Base-by-base conservation (phyloP, 2,888 invertebrate genomes). In the Caradrina clavipalpis region DNA sequence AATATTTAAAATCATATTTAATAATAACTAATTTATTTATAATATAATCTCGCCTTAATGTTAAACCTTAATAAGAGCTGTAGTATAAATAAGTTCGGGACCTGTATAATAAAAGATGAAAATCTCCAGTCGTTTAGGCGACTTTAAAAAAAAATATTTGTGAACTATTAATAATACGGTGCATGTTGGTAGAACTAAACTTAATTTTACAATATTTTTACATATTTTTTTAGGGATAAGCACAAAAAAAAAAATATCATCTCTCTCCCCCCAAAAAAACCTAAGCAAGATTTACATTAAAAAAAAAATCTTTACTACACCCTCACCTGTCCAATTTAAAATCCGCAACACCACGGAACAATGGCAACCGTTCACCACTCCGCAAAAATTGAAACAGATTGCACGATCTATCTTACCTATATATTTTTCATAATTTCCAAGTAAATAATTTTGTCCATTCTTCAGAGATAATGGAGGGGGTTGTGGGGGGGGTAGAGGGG, bases 391-490 rank as follows among this genome's bases (percentile, higher is more conserved):
- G 88, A 91, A 92, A 93, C 88, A 89, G 89, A 93, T 92, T 78
- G 79, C 88, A 85, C 83, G 90, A 92, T 94, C 89, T 84, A 86
- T 94, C 93, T 92, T 89, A 84, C 93, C 91, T 89, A 84, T 86
- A 87, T 88, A 91, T 91, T 91, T 90, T 93, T 93, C 92, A 92
- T 93, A 91, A 94, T 92, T 91, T 90, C 84, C 81, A 87, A 90
- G 91, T 93, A 93, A 93, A 94, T 91, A 93, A 92, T 91, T 90
- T 90, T 87, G 90, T 90, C 88, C 90, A 85, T 88, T 91, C 85
- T 85, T 83, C 86, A 80, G 76, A 88, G 83, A 89, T 87, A 89
- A 88, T 86, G 80, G 81, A 82, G 80, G 76, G 61, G 67, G 63
- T n/a, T 42, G 61, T 22, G 65, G 55, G 68, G 39, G 73, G 47